Conservation (phyloP, 35 echinoderm and acorn worm genomes). For the Lytechinus pictus region DNA sequence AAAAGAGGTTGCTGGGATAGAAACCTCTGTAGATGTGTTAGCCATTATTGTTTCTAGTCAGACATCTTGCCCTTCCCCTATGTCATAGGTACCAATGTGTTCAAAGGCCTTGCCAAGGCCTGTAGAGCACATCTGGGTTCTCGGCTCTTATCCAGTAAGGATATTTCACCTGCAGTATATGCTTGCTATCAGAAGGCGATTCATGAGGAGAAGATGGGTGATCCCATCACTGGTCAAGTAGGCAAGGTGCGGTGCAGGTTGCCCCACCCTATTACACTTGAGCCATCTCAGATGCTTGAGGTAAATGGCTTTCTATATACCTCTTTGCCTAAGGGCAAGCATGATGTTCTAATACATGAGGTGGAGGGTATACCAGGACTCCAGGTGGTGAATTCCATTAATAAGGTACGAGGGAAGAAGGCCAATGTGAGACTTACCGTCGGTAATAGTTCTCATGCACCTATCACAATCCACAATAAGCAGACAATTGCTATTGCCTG, state of each 20-base stretch:
- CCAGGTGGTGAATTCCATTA: background rate
- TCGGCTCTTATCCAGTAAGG: background rate
- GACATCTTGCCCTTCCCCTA: background rate
- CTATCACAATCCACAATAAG: background rate
- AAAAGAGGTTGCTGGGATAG: background rate
- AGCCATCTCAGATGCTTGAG: background rate
- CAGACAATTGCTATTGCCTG: background rate
- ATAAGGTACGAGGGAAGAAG: background rate
- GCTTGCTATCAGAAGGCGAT: constrained; percentile 15
- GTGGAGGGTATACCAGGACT: background rate
- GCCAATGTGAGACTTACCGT: background rate
- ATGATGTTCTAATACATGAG: constrained; percentile 9
- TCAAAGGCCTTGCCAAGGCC: background rate
- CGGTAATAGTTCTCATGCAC: background rate
- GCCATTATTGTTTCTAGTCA: background rate
- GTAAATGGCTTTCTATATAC: background rate
- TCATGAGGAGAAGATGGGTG: background rate
- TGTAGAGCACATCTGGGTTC: constrained; percentile 15
- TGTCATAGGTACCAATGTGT: constrained; percentile 1
- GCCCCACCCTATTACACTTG: background rate
- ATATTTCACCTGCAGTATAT: background rate
- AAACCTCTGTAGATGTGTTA: background rate
- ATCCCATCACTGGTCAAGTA: background rate
- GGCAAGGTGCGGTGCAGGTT: no score
- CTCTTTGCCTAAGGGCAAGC: background rate